Conservation (phyloP, 2,797 vertebrate species). For the Morus bassanus region DNA sequence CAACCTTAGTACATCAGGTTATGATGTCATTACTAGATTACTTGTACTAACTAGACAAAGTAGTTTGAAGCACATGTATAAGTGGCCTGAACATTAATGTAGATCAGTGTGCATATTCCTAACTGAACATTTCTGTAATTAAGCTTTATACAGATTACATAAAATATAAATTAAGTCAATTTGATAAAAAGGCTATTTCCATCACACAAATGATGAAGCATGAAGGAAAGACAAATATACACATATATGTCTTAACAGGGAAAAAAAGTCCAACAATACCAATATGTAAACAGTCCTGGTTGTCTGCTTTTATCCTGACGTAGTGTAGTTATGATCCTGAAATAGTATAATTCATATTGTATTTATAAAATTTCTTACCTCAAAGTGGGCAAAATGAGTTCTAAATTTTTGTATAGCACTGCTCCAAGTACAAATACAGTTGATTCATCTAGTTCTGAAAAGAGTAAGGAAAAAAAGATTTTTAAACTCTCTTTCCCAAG, state of each 20-base stretch:
- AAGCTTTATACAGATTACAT: background rate
- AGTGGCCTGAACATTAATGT: background rate
- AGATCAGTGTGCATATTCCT: background rate
- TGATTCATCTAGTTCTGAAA: slow-evolving; percentile 92
- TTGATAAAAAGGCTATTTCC: background rate
- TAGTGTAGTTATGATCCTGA: background rate
- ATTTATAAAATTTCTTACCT: slow-evolving; percentile 80
- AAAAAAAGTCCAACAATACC: background rate
- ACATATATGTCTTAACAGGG: background rate
- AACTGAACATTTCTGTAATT: background rate
- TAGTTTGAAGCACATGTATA: background rate
- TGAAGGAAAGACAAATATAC: background rate
- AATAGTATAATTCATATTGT: background rate
- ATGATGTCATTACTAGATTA: background rate
- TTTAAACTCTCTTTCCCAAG: background rate
- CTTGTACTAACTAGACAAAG: background rate
- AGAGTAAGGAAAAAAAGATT: background rate
- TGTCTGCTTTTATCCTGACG: background rate
- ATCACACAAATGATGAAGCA: background rate
- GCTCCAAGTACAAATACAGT: slow-evolving; percentile 97
- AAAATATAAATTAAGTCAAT: background rate
- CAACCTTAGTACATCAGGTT: background rate
- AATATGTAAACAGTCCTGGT: background rate
- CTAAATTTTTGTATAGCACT: slow-evolving; percentile 97
- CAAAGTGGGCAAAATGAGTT: slow-evolving; percentile 95